Conservation (phyloP, 2,888 invertebrate species). For the Cenopis cana region DNA sequence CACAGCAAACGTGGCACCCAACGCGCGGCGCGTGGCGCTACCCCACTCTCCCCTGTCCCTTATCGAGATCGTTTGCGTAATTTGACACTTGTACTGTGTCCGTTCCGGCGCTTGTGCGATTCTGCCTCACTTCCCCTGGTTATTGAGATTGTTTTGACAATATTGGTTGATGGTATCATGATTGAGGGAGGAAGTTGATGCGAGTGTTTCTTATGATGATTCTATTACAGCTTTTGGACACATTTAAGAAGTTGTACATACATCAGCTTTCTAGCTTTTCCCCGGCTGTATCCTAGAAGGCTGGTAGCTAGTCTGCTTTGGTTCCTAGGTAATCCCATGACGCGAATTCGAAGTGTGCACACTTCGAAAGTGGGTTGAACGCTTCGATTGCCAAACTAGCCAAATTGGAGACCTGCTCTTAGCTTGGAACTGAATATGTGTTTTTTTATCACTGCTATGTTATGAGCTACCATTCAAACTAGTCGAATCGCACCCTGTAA, state of each 20-base stretch:
- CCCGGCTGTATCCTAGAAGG: too few relatives aligned
- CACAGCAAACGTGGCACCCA: conserved; percentile 6
- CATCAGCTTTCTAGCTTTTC: too few relatives aligned
- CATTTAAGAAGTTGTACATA: background rate
- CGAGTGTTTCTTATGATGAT: background rate
- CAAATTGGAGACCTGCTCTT: too few relatives aligned
- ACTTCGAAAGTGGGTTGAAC: too few relatives aligned
- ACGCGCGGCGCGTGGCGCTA: background rate
- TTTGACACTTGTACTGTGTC: conserved; percentile 39
- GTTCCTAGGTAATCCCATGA: too few relatives aligned
- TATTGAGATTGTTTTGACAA: conserved; percentile 30
- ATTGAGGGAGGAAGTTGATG: conserved; percentile 12
- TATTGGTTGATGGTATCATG: conserved; percentile 10
- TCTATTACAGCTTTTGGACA: background rate
- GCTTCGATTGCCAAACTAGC: too few relatives aligned
- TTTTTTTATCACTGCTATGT: too few relatives aligned
- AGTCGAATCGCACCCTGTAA: background rate
- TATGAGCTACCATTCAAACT: background rate
- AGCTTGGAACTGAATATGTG: too few relatives aligned
- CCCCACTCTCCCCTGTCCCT: conserved; percentile 15
- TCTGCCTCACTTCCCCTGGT: conserved; percentile 26
- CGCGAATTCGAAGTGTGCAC: too few relatives aligned
- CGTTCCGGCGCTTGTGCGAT: conserved; percentile 19
- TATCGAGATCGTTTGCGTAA: conserved; percentile 41
- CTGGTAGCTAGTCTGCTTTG: too few relatives aligned